Evolutionary conservation across 2,113 vertebrate species (phyloP), one percentile per base, ranked within the genome.

Genomic region (Taxidea taxus): DNA sequence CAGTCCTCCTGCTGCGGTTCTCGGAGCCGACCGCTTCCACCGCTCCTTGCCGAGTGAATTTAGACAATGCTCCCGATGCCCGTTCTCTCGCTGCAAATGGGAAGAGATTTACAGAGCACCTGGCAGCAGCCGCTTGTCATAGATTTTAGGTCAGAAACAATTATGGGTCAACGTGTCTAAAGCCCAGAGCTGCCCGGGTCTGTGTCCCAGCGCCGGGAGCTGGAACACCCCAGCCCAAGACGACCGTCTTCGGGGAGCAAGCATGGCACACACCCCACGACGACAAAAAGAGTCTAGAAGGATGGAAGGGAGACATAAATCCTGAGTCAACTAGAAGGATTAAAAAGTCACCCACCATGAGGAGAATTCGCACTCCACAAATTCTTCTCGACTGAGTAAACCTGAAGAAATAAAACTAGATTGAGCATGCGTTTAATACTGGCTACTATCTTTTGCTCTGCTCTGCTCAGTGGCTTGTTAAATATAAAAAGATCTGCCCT

Each of bases 321-420:
- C 97, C 98, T 92, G 96, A 96, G 96, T 98, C 97, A 98, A 98
- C 9, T 25, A 98, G 98, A 92, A 96, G 77, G 98, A 97, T 99
- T 98, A 97, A 75, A 98, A 97, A 96, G 98, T 98, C 98, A 98
- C 98, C 98, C 98, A 98, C 98, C 98, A 97, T 97, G 96, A 98
- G 98, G 97, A 98, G 98, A 98, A 97, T 98, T 98, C 97, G 98
- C 98, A 98, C 98, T 95, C 98, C 98, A 98, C 98, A 98, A 98
- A 99, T 99, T 98, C 97, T 98, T 98, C 98, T 98, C 98, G 98
- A 99, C 93, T 97, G 98, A 98, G 98, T 98, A 99, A 98, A 98
- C 98, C 97, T 98, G 75, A 98, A 99, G 98, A 98, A 98, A 99
- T 99, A 99, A 99, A 98, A 98, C 98, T 98, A 99, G 98, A 98